Conservation (phyloP, 2,888 invertebrate genomes). For the Ochropacha duplaris region DNA sequence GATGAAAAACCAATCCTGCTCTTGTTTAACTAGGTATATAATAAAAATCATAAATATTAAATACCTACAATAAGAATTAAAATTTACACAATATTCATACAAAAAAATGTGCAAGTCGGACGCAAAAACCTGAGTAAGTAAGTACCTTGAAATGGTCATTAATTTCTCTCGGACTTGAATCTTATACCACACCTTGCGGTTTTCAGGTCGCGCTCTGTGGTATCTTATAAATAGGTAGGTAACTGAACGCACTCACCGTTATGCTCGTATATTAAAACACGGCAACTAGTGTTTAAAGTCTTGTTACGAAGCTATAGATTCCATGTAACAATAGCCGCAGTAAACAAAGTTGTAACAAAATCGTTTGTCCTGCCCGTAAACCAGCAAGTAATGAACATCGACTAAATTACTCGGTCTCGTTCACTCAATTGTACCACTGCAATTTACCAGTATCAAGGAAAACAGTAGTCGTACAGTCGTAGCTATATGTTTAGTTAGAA, state of each 20-base stretch:
- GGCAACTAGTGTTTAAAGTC: background rate
- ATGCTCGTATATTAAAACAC: background rate
- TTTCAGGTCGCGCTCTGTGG: slow-evolving; percentile 13
- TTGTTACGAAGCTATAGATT: background rate
- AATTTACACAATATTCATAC: no score
- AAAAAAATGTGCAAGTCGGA: background rate
- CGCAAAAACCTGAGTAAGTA: no score
- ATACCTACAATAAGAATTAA: no score
- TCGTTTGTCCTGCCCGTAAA: background rate
- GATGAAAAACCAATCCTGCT: no score
- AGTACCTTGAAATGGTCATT: background rate
- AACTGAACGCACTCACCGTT: background rate
- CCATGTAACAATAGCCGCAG: background rate
- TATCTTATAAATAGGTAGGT: background rate
- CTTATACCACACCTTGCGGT: slow-evolving; percentile 12
- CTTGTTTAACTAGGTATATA: no score
- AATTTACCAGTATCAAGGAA: background rate
- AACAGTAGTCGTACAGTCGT: background rate
- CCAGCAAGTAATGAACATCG: background rate
- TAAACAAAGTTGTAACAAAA: background rate
- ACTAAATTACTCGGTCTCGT: background rate
- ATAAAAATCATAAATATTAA: no score
- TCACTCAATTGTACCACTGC: background rate
- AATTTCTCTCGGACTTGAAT: background rate
- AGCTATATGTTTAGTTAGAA: no score